These are phyloP conservation scores for Phalacrocorax aristotelis DNA, from an alignment of 2,113 vertebrate species.

Conservation along the genomic window DNA sequence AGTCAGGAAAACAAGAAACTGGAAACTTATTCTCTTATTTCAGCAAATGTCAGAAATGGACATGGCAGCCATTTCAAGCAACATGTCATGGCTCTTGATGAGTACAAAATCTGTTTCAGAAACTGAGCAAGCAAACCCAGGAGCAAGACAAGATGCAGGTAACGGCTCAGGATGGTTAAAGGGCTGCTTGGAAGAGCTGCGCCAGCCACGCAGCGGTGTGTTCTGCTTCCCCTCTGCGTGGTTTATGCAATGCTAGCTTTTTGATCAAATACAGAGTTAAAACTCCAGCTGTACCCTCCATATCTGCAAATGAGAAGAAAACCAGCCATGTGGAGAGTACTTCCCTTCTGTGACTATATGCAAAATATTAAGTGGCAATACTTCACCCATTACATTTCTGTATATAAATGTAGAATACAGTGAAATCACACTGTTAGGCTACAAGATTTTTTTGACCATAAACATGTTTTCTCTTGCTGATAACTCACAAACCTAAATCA, in stretches of 20 bases:
- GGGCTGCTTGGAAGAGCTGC: neutral
- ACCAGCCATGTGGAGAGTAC: neutral
- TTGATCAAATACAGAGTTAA: neutral
- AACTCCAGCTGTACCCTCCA: neutral
- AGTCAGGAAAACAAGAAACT: neutral
- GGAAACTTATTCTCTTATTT: neutral
- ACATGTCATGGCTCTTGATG: neutral
- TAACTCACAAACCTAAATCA: neutral
- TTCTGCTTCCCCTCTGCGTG: neutral
- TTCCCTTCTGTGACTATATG: neutral
- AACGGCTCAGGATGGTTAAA: neutral
- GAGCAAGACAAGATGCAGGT: neutral
- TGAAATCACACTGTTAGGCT: neutral
- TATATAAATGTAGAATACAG: neutral
- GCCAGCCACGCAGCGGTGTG: rapidly evolving
- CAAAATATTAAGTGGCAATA: neutral
- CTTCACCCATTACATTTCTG: neutral
- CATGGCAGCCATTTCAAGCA: neutral
- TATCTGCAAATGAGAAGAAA: neutral
- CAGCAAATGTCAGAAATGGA: neutral
- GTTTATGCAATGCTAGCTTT: neutral
- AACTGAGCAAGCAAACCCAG: too few relatives aligned
- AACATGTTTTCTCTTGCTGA: neutral
- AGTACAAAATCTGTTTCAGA: neutral
- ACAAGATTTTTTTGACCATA: neutral